Evolutionary conservation across 2,888 invertebrate genomes (phyloP).

Genomic region (Neelides folsomi): DNA sequence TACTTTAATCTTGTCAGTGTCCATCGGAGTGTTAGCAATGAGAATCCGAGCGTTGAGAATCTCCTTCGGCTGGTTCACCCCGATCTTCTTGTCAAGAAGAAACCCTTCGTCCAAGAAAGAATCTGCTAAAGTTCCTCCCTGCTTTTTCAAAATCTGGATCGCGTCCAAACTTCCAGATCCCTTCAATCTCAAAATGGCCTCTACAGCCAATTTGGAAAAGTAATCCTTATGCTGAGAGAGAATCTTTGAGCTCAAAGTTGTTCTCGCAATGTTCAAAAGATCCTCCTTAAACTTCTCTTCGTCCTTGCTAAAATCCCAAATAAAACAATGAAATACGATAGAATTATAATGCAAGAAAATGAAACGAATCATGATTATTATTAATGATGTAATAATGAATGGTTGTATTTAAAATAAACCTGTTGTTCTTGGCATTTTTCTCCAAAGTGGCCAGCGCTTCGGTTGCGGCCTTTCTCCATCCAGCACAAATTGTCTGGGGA

Average conservation of each 20-base stretch:
- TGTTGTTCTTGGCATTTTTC: conserved; percentile 67
- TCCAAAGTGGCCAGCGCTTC: conserved; percentile 72
- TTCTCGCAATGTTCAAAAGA: conserved; percentile 89
- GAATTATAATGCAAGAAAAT: background rate
- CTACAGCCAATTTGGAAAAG: conserved; percentile 87
- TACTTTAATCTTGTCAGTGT: conserved; percentile 97
- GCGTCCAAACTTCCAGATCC: conserved; percentile 89
- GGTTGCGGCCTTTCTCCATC: conserved; percentile 79
- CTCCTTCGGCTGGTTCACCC: conserved; percentile 91
- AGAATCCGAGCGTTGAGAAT: conserved; percentile 92
- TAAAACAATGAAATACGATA: background rate
- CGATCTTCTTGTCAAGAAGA: conserved; percentile 87
- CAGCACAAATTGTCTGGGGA: conserved; percentile 92
- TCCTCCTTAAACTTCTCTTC: conserved; percentile 67
- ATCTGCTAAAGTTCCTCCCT: conserved; percentile 81
- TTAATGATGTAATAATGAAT: background rate
- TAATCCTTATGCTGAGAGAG: conserved; percentile 92
- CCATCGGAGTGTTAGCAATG: conserved; percentile 99
- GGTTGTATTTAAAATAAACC: conserved; percentile 35
- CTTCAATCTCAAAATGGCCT: conserved; percentile 86
- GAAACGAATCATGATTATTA: background rate
- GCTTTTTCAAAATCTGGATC: conserved; percentile 95
- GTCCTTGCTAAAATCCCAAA: conserved; percentile 45
- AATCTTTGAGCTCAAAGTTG: conserved; percentile 96
- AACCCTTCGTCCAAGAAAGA: conserved; percentile 93